phyloP scores from a whole-genome alignment of 2,888 invertebrate genomes.

The Phortica magna region DNA sequence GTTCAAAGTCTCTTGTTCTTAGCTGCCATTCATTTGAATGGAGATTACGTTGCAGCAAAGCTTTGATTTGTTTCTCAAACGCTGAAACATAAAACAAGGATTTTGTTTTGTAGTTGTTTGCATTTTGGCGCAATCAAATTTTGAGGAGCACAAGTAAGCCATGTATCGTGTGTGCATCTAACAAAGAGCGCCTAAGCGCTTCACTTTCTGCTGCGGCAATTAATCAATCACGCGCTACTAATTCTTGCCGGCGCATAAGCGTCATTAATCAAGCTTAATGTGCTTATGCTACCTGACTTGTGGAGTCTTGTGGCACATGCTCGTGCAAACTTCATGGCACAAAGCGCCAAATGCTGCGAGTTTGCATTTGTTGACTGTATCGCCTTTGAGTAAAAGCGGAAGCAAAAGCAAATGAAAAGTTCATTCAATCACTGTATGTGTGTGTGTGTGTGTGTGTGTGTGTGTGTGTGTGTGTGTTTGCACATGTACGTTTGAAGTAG shows the following conservation, averaged over 20 bases:
- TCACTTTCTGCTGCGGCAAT: slow-evolving; percentile 33
- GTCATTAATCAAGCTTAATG: slow-evolving; percentile 22
- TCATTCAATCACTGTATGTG: slow-evolving; percentile 14
- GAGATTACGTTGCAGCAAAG: neutral
- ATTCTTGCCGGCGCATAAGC: slow-evolving; percentile 9
- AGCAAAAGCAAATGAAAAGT: neutral
- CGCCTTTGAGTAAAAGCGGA: neutral
- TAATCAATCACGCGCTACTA: slow-evolving; percentile 45
- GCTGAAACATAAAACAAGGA: too few species aligned
- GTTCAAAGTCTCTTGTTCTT: neutral
- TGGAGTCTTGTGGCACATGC: neutral
- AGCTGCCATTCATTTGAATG: neutral
- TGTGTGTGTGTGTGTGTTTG: slow-evolving; percentile 25
- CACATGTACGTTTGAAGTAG: slow-evolving; percentile 6
- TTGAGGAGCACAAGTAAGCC: too few species aligned
- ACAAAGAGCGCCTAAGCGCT: slow-evolving; percentile 32
- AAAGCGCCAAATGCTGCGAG: neutral
- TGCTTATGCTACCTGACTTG: neutral
- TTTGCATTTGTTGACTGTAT: neutral
- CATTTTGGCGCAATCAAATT: too few species aligned
- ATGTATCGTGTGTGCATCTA: neutral
- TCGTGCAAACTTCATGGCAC: neutral
- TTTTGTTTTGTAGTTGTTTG: too few species aligned
- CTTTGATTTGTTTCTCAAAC: too few species aligned
- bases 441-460: slow-evolving; percentile 37